A percentile compares a stretch with the other conserved stretches of the same genome.
Evolutionary conservation across 2,888 invertebrate genomes (phyloP).

Genomic region (Drosophila pseudotakahashii): DNA sequence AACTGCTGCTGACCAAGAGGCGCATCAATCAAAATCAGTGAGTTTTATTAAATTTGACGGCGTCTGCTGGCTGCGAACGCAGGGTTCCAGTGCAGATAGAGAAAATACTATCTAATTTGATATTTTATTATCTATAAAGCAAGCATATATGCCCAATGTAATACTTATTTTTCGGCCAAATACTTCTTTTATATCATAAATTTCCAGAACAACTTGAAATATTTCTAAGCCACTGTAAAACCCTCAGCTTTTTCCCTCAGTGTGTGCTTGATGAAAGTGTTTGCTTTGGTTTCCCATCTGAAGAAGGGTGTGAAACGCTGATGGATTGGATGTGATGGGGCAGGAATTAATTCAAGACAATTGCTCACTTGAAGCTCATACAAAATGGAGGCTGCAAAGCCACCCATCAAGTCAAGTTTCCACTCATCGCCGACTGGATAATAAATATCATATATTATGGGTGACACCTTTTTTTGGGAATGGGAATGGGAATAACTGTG

Average conservation of each 20-base stretch:
- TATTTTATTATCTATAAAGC: too few relatives aligned
- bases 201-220: too few relatives aligned
- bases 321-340: slow-evolving; percentile 59
- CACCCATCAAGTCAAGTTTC: slow-evolving; percentile 31
- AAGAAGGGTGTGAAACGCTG: slow-evolving; percentile 55
- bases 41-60: slow-evolving; percentile 83
- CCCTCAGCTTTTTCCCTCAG: slow-evolving; percentile 4
- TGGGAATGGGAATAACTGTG: slow-evolving; percentile 31
- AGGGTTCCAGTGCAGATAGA: slow-evolving; percentile 25
- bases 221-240: background rate
- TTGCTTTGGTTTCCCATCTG: slow-evolving; percentile 53
- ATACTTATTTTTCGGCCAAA: too few relatives aligned
- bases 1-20: slow-evolving; percentile 54
- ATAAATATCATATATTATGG: slow-evolving; percentile 20
- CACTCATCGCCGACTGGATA: background rate
- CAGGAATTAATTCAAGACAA: slow-evolving; percentile 79
- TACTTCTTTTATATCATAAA: too few relatives aligned
- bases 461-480: slow-evolving; percentile 43
- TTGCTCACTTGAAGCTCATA: slow-evolving; percentile 70
- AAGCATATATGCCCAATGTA: too few relatives aligned
- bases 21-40: slow-evolving; percentile 83
- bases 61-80: slow-evolving; percentile 74
- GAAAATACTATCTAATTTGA: background rate
- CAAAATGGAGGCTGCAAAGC: slow-evolving; percentile 33
- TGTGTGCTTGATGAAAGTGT: slow-evolving; percentile 71